phyloP scores from a whole-genome alignment of 2,888 invertebrate genomes.

The Drosophila melanocephala region DNA sequence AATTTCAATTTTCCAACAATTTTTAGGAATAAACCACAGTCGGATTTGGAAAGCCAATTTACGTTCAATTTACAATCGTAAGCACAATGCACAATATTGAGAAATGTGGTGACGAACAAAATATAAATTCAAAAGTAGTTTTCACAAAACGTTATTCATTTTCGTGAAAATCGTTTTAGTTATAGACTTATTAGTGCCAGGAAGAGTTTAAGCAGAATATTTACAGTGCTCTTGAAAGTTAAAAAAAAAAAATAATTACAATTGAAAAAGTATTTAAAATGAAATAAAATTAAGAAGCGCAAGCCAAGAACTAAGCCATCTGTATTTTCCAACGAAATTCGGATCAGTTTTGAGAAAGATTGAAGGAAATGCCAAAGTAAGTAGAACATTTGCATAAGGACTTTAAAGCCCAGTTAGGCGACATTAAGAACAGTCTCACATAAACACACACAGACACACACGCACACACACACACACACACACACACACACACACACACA shows the following conservation, averaged over 20 bases:
- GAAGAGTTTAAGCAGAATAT: background rate
- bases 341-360: background rate
- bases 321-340: background rate
- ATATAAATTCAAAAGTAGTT: background rate
- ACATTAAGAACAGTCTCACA: background rate
- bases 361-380: background rate
- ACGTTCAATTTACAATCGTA: background rate
- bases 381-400: background rate
- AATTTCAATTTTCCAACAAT: background rate
- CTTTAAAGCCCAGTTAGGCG: conserved; percentile 2
- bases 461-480: conserved; percentile 2
- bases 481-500: background rate
- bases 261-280: background rate
- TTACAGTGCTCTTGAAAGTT: background rate
- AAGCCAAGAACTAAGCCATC: background rate
- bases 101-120: background rate
- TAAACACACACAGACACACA: background rate
- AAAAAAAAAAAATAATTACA: no score
- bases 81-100: background rate
- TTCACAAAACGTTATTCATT: background rate
- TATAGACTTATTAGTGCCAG: no score
- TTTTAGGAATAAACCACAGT: background rate
- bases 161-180: no score
- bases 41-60: background rate
- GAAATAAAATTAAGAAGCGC: background rate